Evolutionary conservation across 1,140 invertebrate genomes (phyloP), one percentile per base, ranked within the genome.

Genomic region (Platyscapa corneri): DNA sequence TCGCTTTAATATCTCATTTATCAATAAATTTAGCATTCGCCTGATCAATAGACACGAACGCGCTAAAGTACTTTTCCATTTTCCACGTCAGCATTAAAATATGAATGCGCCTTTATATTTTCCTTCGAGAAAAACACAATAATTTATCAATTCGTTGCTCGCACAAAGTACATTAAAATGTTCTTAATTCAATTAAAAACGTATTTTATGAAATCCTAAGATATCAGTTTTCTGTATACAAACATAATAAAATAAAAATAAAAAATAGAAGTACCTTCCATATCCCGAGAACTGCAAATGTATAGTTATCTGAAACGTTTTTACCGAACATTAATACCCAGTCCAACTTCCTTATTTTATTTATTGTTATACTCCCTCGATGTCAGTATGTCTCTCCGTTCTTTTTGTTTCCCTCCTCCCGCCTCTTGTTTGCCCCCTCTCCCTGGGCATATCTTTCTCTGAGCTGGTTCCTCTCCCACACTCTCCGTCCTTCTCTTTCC

Each of bases 391-490:
- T 82, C 67, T 82, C 80, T 56, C 42, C 56, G n/a, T 46, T 86
- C 84, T 81, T 85, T 85, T 85, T 85, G 78, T 80, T 85, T 85
- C 34, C 77, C 83, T 77, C 83, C 37, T 83, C 72, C 27, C 20
- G n/a, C 64, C 39, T 42, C 30, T 60, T 65, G 87, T 89, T 92
- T 92, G 91, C 92, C 91, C 7, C 42, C 39, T 32, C 64, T 18
- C 46, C n/a, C 88, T 89, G 91, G 89, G 34, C 37, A 1, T 56
- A 18, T 12, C 27, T 42, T 72, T n/a, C 65, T 74, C 65, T 14
- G 37, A 6, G 89, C 92, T 23, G 84, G 39, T 37, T 34, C 46
- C 37, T 74, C 70, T 74, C 37, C 56, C 46, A 18, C 42, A 20
- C 74, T 76, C 76, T 60, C 76, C 78, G 49, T 53, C 49, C 16